Conservation (phyloP, 2,888 invertebrate genomes). For the Notodonta dromedarius region DNA sequence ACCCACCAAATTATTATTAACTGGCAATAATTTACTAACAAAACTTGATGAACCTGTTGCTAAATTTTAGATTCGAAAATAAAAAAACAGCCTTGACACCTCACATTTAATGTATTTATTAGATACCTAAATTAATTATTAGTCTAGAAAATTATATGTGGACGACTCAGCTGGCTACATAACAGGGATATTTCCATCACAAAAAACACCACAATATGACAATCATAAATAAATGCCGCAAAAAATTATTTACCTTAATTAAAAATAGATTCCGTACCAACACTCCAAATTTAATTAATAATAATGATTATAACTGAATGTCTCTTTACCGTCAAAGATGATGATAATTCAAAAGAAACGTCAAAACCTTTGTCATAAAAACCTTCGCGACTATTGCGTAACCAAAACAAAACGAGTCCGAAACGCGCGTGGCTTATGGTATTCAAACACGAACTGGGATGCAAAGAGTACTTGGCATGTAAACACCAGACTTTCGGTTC, state of each 20-base stretch:
- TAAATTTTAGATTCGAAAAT: background rate
- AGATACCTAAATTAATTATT: no score
- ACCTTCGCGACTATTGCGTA: slow-evolving; percentile 33
- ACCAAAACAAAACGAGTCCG: slow-evolving; percentile 46
- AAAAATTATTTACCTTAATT: no score
- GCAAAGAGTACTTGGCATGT: slow-evolving; percentile 75
- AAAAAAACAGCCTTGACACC: background rate
- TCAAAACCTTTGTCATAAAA: slow-evolving; percentile 25
- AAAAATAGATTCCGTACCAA: no score
- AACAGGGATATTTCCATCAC: no score
- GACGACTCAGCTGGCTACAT: no score
- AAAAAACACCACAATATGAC: background rate
- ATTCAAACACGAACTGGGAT: slow-evolving; percentile 75
- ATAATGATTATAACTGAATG: background rate
- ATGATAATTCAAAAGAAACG: slow-evolving; percentile 26
- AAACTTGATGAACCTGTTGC: background rate
- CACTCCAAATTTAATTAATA: no score
- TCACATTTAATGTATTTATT: no score
- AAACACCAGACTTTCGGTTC: slow-evolving; percentile 83
- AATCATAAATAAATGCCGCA: background rate
- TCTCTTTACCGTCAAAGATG: slow-evolving; percentile 37
- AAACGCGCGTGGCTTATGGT: slow-evolving; percentile 66
- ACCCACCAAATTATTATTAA: background rate
- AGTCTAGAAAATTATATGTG: no score
- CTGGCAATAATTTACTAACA: background rate